Conservation (phyloP, 2,113 vertebrate species). For the Elephas maximus region DNA sequence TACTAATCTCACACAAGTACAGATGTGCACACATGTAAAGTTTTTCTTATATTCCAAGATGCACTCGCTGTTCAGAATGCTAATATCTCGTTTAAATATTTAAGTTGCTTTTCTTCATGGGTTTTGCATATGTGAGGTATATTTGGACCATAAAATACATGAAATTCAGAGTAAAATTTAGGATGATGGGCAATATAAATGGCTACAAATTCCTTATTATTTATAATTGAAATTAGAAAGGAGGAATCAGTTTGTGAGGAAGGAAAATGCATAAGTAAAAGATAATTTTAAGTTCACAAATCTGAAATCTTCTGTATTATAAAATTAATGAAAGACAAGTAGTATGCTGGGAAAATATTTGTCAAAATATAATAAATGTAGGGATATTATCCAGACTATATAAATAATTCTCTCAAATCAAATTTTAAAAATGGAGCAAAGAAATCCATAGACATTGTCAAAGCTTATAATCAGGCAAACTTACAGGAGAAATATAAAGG, state of each 20-base stretch:
- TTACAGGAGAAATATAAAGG: not conserved
- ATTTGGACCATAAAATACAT: not conserved
- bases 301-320: not conserved
- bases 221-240: too few species aligned
- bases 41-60: not conserved
- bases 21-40: too few species aligned
- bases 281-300: conserved; percentile 23
- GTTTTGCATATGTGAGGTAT: not conserved
- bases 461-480: not conserved
- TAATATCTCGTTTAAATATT: not conserved
- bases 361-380: not conserved
- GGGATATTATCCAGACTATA: not conserved
- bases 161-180: not conserved
- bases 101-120: not conserved
- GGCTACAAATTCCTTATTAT: not conserved
- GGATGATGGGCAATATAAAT: not conserved
- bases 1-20: not conserved
- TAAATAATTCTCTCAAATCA: not conserved
- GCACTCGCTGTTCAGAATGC: not conserved
- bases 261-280: not conserved
- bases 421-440: not conserved
- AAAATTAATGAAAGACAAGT: not conserved
- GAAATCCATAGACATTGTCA: not conserved
- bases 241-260: too few species aligned
- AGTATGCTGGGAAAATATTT: not conserved